A percentile compares a stretch with the other conserved stretches of the same genome.
Evolutionary conservation across 2,797 vertebrate genomes (phyloP).

Genomic region (Odontamblyopus lacepedii): DNA sequence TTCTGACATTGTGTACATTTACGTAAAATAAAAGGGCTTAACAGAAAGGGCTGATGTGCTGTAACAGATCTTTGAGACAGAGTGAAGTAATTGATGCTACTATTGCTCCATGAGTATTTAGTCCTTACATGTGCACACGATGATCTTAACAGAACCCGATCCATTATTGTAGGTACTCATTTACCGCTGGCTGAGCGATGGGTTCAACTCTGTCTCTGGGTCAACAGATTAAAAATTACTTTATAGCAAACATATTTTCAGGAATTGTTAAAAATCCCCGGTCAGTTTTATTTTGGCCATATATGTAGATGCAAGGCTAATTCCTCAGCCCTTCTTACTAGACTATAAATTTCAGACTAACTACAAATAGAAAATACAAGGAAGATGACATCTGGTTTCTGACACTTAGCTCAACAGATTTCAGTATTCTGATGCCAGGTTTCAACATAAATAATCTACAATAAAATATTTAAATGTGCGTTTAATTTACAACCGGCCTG

Average conservation of each 20-base stretch:
- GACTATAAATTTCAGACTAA: background rate
- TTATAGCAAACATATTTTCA: no score
- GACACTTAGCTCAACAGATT: background rate
- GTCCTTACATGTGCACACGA: background rate
- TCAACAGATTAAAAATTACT: no score
- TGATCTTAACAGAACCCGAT: background rate
- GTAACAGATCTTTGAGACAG: background rate
- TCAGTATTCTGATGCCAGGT: background rate
- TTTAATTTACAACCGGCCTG: background rate
- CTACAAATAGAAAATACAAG: background rate
- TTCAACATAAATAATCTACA: background rate
- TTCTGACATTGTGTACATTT: background rate
- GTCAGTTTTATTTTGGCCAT: no score
- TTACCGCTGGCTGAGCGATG: background rate
- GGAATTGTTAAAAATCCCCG: no score
- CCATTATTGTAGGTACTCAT: background rate
- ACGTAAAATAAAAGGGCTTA: background rate
- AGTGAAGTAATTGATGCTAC: slow-evolving; percentile 1
- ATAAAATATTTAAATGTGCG: no score
- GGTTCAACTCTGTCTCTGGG: background rate
- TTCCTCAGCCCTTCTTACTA: no score
- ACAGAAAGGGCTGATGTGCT: background rate
- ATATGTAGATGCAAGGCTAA: no score
- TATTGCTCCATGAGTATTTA: background rate
- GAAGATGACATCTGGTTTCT: background rate